Evolutionary conservation across 2,113 vertebrate species (phyloP).

Genomic region (Chloropsis cyanopogon): DNA sequence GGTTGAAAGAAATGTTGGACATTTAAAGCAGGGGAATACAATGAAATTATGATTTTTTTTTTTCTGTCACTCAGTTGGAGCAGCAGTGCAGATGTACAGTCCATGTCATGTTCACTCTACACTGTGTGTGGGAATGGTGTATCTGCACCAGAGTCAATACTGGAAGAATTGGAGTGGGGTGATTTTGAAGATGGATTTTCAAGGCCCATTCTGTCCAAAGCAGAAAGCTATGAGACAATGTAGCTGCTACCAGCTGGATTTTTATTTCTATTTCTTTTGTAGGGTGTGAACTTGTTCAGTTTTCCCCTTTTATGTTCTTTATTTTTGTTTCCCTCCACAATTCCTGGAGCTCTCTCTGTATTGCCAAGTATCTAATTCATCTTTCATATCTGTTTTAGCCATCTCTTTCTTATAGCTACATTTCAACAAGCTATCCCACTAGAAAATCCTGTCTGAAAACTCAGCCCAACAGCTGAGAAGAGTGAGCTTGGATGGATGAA

Average conservation of each 20-base stretch:
- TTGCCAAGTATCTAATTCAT: not conserved
- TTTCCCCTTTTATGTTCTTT: not conserved
- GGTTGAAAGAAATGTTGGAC: not conserved
- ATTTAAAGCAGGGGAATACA: not conserved
- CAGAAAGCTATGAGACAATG: not conserved
- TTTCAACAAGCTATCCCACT: not conserved
- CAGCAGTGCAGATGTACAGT: not conserved
- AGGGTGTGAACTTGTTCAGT: not conserved
- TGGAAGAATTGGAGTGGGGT: not conserved
- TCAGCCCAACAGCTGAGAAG: not conserved
- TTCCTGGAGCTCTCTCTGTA: not conserved
- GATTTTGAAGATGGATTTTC: not conserved
- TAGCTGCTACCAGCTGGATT: not conserved
- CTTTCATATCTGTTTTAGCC: not conserved
- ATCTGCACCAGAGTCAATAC: not conserved
- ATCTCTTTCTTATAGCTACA: slow-evolving; percentile 6
- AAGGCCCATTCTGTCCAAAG: not conserved
- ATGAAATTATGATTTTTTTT: not conserved
- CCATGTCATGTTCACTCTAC: not conserved
- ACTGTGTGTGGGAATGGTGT: not conserved
- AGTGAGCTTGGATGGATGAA: slow-evolving; percentile 23
- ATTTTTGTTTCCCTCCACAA: not conserved
- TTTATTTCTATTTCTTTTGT: not conserved
- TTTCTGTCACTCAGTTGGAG: not conserved
- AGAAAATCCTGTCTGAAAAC: slow-evolving; percentile 35